phyloP scores from a whole-genome alignment of 2,888 invertebrate species.

The Calameuta idolon region DNA sequence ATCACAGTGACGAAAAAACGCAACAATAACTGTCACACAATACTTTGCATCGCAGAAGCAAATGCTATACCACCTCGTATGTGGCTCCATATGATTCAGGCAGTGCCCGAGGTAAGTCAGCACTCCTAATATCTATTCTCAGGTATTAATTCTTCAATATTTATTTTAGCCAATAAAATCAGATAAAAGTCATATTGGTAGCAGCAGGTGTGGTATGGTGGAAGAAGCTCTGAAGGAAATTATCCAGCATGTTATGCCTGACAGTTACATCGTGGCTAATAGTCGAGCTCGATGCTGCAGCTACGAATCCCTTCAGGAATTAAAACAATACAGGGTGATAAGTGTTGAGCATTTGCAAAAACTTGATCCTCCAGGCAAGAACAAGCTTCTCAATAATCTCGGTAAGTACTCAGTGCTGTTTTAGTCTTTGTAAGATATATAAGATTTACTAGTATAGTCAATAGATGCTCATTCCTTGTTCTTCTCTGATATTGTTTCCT shows the following conservation, averaged over 20 bases:
- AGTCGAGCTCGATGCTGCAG: conserved; percentile 59
- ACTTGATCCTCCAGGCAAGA: conserved; percentile 65
- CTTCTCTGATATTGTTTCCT: conserved; percentile 34
- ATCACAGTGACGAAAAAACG: conserved; percentile 67
- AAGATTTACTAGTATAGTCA: background rate
- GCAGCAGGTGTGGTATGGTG: conserved; percentile 52
- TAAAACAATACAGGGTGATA: conserved; percentile 62
- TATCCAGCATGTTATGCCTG: conserved; percentile 56
- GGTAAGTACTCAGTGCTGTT: conserved; percentile 49
- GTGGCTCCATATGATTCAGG: conserved; percentile 65
- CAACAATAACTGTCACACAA: conserved; percentile 70
- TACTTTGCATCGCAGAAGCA: conserved; percentile 77
- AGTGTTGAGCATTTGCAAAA: conserved; percentile 66
- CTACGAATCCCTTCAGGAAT: conserved; percentile 56
- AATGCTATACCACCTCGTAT: conserved; percentile 65
- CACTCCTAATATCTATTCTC: background rate
- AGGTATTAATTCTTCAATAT: background rate
- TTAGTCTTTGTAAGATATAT: conserved; percentile 1
- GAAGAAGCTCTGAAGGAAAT: conserved; percentile 65
- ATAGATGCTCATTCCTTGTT: background rate
- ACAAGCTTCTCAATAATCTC: conserved; percentile 64
- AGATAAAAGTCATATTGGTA: conserved; percentile 41
- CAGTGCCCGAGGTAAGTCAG: conserved; percentile 49
- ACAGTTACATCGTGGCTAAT: conserved; percentile 66
- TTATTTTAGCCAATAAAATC: conserved; percentile 42